A percentile compares a stretch with the other conserved stretches of the same genome.
Conservation (phyloP, 2,888 invertebrate genomes). For the Cheilosia impressa region DNA sequence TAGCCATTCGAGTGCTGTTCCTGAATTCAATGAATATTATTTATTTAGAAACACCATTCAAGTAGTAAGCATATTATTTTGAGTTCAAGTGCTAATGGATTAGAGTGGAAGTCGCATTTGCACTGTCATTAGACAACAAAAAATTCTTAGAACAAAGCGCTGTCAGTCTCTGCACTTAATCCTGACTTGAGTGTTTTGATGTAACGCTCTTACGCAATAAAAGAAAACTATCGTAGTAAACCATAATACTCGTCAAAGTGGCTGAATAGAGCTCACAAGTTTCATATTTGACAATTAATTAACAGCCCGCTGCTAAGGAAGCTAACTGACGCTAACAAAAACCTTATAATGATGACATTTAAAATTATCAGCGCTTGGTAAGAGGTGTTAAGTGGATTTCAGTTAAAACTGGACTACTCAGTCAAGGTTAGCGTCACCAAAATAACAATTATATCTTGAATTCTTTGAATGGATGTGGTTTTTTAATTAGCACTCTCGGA, state of each 20-base stretch:
- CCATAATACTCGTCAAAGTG: neutral
- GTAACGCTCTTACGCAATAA: neutral
- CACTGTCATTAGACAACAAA: neutral
- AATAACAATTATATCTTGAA: neutral
- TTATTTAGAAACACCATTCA: constrained; percentile 13
- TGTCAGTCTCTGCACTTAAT: neutral
- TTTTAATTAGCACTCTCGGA: constrained; percentile 3
- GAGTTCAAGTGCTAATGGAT: constrained; percentile 34
- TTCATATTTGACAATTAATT: constrained; percentile 58
- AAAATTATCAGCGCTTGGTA: constrained; percentile 46
- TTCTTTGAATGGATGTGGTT: neutral
- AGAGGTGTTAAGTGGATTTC: constrained; percentile 54
- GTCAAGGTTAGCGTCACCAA: constrained; percentile 11
- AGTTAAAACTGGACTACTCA: constrained; percentile 41
- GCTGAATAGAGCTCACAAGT: neutral
- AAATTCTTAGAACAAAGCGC: neutral
- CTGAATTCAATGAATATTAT: constrained; percentile 22
- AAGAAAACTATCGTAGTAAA: neutral
- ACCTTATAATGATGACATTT: constrained; percentile 26
- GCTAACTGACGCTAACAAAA: constrained; percentile 30
- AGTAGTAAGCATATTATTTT: neutral
- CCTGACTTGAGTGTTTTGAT: constrained; percentile 17
- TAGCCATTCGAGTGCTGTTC: constrained; percentile 8
- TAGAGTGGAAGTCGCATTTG: neutral
- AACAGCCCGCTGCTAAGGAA: constrained; percentile 4